Evolutionary conservation across 2,797 vertebrate genomes (phyloP).

Genomic region (Sebastolobus altivelis): DNA sequence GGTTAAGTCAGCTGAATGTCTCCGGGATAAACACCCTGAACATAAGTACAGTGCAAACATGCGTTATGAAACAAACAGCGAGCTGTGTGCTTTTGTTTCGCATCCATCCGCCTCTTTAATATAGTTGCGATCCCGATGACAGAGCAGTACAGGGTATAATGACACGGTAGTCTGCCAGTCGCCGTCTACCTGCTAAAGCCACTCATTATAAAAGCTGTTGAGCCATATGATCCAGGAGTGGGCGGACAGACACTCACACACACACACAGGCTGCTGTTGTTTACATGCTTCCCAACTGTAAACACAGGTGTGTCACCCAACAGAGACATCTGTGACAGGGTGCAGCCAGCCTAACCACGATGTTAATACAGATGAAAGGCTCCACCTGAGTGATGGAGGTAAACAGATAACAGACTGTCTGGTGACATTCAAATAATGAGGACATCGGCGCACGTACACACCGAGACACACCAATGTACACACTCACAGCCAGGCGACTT

Average conservation of each 20-base stretch:
- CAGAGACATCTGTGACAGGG: constrained; percentile 51
- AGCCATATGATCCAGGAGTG: constrained; percentile 59
- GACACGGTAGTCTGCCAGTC: constrained; percentile 67
- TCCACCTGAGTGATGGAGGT: constrained; percentile 36
- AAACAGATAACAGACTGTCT: constrained; percentile 62
- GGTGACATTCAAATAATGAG: constrained; percentile 57
- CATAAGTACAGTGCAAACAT: constrained; percentile 19
- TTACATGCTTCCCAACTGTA: constrained; percentile 66
- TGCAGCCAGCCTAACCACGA: constrained; percentile 44
- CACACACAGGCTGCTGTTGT: constrained; percentile 39
- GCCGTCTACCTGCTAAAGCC: constrained; percentile 74
- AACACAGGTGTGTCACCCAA: constrained; percentile 77
- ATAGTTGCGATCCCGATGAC: constrained; percentile 66
- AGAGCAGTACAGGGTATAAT: constrained; percentile 71
- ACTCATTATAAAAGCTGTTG: constrained; percentile 74
- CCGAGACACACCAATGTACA: neutral
- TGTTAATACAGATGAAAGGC: constrained; percentile 48
- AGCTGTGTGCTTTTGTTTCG: constrained; percentile 41
- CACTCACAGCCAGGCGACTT: constrained; percentile 18
- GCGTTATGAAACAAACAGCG: constrained; percentile 37
- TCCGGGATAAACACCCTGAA: constrained; percentile 20
- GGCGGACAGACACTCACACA: constrained; percentile 30
- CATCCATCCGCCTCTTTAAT: constrained; percentile 62
- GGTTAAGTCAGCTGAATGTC: constrained; percentile 39
- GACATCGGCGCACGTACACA: constrained; percentile 1